Evolutionary conservation across 2,113 vertebrate species (phyloP), one percentile per base, ranked within the genome.

Genomic region (Picathartes gymnocephalus): DNA sequence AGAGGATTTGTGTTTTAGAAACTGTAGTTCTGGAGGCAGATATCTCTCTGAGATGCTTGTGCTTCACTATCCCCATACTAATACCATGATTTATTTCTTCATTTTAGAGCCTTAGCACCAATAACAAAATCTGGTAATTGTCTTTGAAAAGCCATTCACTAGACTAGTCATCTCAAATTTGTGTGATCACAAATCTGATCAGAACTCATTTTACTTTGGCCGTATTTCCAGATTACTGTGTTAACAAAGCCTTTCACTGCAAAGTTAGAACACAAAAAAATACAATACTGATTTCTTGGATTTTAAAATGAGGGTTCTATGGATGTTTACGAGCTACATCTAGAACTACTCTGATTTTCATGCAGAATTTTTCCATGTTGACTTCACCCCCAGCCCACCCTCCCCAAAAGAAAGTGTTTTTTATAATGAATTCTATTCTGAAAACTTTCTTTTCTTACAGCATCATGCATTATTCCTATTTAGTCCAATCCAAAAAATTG

Each of bases 21-120:
- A 62, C 7, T 33, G 22, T 17, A 35, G 74, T 39, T 70, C 6
- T 79, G n/a, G 6, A 73, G 16, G 12, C 5, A 47, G 28, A 27
- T 2, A 33, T 42, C 15, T 81, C 33, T 83, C 62, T 27, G 13
- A 33, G 57, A 62, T 1, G 5, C 27, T 57, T 0, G 0, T 47
- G 39, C 28, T 92, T 78, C 47, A 70, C 18, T 48, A 48, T 10
- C 48, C 28, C 24, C 30, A n/a, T 4, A 70, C 27, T 22, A 81
- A 62, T 37, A 54, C 12, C 13, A 37, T 39, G 5, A 74, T 68
- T 84, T 40, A 64, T 60, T 83, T 71, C 30, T 68, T 68, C 25
- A 57, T 64, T 93, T 92, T 35, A 86, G 35, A 81, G 54, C 18
- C 39, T 33, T 74, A 60, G 44, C 20, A 40, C 18, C 19, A 33